Conservation (phyloP, 2,113 vertebrate species). For the Anthoscopus minutus region DNA sequence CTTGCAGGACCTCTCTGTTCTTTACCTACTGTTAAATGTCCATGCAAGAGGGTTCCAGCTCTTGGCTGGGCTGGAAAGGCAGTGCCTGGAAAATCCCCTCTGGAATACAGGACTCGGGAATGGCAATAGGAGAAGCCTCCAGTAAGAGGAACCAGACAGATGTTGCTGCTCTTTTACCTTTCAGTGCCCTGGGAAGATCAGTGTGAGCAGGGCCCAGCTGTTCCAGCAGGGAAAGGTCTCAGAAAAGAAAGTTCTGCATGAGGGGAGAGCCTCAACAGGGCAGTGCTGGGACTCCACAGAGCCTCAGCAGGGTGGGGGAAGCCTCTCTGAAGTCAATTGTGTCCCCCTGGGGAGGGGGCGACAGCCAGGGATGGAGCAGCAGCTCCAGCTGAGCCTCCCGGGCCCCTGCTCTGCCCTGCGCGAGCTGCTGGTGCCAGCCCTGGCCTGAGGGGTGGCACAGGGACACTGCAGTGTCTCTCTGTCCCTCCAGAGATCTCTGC, state of each 20-base stretch:
- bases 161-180: not conserved
- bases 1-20: not conserved
- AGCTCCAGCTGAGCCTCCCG: not conserved
- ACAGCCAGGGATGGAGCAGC: not conserved
- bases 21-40: not conserved
- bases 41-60: not conserved
- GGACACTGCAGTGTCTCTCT: too few species aligned
- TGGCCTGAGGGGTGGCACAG: too few species aligned
- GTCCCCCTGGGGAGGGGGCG: not conserved
- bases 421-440: not conserved
- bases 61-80: too few species aligned
- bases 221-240: too few species aligned
- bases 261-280: not conserved
- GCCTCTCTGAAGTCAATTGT: rapidly evolving
- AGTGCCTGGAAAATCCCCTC: not conserved
- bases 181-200: too few species aligned
- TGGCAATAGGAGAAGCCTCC: not conserved
- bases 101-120: not conserved
- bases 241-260: not conserved
- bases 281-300: not conserved
- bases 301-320: not conserved
- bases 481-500: not conserved
- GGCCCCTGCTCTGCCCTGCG: not conserved
- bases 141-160: rapidly evolving
- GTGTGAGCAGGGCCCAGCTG: not conserved